phyloP scores from a whole-genome alignment of 2,113 vertebrate species.

The Xiphorhynchus elegans region DNA sequence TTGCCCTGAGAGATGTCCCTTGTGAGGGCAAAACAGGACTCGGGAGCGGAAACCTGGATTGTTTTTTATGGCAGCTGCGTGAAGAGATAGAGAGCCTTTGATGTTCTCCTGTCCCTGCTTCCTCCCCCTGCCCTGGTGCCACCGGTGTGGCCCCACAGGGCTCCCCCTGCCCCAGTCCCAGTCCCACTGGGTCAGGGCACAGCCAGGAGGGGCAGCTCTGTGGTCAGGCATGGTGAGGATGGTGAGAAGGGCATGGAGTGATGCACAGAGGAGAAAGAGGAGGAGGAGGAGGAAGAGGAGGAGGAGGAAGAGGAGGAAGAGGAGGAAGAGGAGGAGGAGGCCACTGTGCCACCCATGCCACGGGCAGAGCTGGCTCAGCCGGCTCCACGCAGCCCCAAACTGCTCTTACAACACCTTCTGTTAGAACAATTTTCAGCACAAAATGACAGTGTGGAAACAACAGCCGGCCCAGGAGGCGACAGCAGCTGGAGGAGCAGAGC shows the following conservation, averaged over 20 bases:
- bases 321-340: not conserved
- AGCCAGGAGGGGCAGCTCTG: not conserved
- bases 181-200: not conserved
- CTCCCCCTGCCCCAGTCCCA: too few species aligned
- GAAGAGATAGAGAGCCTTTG: constrained; percentile 61
- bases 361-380: not conserved
- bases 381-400: fast-evolving
- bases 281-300: not conserved
- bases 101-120: not conserved
- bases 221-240: fast-evolving
- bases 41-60: constrained; percentile 61
- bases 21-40: constrained; percentile 52
- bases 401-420: not conserved
- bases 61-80: constrained; percentile 58
- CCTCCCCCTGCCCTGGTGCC: not conserved
- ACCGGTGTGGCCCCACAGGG: not conserved
- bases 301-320: not conserved
- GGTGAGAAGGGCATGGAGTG: not conserved
- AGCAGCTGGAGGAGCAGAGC: not conserved
- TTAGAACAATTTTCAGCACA: not conserved
- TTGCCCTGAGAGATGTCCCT: constrained; percentile 64
- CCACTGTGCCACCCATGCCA: not conserved
- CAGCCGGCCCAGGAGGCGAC: not conserved
- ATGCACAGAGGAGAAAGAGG: not conserved
- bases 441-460: not conserved